A percentile compares a stretch with the other conserved stretches of the same genome.
These are phyloP conservation scores for Nicator chloris DNA, from an alignment of 2,113 vertebrate genomes.

Conservation along the genomic window DNA sequence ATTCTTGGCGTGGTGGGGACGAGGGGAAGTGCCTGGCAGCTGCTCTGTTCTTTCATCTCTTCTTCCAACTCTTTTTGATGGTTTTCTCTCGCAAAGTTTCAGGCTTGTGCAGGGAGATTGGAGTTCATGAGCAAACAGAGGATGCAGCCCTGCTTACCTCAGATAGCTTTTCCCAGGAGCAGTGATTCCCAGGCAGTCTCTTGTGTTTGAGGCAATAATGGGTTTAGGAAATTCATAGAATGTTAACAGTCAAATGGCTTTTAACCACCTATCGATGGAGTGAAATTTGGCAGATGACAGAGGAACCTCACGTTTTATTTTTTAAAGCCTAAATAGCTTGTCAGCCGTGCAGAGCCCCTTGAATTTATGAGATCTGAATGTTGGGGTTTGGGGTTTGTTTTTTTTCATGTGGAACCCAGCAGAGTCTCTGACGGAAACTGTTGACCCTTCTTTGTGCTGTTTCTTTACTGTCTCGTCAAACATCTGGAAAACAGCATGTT, in stretches of 20 bases:
- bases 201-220: constrained; percentile 14
- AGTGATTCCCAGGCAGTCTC: not conserved
- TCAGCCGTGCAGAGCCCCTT: constrained; percentile 73
- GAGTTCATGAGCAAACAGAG: not conserved
- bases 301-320: constrained; percentile 61
- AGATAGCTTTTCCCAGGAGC: not conserved
- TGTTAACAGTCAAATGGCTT: constrained; percentile 68
- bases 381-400: constrained; percentile 44
- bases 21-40: constrained; percentile 3
- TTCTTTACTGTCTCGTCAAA: constrained; percentile 80
- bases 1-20: not conserved
- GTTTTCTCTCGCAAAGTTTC: not conserved
- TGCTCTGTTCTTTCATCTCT: not conserved
- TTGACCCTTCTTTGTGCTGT: constrained; percentile 74
- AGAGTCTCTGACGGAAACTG: constrained; percentile 77
- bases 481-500: constrained; percentile 95
- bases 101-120: not conserved
- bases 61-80: not conserved
- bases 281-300: constrained; percentile 70
- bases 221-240: constrained; percentile 66
- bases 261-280: constrained; percentile 75
- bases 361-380: constrained; percentile 59
- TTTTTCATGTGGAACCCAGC: constrained; percentile 74
- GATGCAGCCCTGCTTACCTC: not conserved
- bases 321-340: constrained; percentile 72